A percentile compares a stretch with the other conserved stretches of the same genome.
Conservation (phyloP, 2,797 vertebrate genomes). For the Macroramphosus scolopax region DNA sequence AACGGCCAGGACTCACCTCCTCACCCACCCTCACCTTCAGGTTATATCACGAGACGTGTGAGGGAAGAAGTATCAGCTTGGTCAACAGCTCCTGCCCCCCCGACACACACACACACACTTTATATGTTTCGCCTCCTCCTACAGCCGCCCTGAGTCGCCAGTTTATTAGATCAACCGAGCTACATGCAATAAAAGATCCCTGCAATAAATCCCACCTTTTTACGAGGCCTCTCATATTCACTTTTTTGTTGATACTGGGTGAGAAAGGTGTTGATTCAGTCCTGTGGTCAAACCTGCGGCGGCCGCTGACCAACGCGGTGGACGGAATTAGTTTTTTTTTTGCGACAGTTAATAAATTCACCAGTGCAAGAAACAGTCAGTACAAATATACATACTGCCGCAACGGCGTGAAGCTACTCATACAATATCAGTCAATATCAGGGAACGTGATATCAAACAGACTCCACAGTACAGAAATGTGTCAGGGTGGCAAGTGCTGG, state of each 20-base stretch:
- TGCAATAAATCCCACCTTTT: slow-evolving; percentile 35
- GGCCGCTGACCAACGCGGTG: slow-evolving; percentile 17
- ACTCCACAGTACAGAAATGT: too few species aligned
- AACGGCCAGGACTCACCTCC: too few species aligned
- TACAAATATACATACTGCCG: slow-evolving; percentile 9
- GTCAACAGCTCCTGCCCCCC: too few species aligned
- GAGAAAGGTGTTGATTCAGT: slow-evolving; percentile 33
- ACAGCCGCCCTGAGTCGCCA: slow-evolving; percentile 3
- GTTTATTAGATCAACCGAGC: slow-evolving; percentile 52
- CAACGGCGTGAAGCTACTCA: slow-evolving; percentile 7
- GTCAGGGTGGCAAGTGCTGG: neutral
- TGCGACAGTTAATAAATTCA: slow-evolving; percentile 17
- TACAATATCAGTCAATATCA: too few species aligned
- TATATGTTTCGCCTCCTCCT: neutral
- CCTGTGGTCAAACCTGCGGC: slow-evolving; percentile 10
- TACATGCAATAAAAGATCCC: slow-evolving; percentile 19
- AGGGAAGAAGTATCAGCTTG: too few species aligned
- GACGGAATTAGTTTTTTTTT: slow-evolving; percentile 27
- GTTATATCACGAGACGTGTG: too few species aligned
- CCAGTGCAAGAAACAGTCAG: slow-evolving; percentile 5
- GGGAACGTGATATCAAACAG: too few species aligned
- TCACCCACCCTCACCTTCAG: too few species aligned
- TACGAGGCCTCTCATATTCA: slow-evolving; percentile 32
- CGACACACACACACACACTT: too few species aligned
- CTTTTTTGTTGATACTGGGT: slow-evolving; percentile 34